Conservation (phyloP, 2,888 invertebrate genomes). For the Scrobipalpa costella region DNA sequence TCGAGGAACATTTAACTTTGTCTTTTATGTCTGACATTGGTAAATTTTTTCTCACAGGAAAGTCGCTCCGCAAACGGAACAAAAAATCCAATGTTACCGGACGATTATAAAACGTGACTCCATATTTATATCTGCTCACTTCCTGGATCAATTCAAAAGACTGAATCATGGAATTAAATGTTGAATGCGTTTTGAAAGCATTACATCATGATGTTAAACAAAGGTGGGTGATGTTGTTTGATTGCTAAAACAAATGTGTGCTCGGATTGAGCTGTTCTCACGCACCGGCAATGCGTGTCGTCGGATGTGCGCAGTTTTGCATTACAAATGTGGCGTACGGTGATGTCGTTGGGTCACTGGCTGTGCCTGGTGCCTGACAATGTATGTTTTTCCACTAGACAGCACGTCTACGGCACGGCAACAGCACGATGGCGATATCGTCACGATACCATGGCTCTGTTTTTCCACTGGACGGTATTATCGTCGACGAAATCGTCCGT, state of each 20-base stretch:
- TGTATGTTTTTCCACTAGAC: too few relatives aligned
- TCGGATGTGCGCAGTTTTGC: conserved; percentile 66
- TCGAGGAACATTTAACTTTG: conserved; percentile 51
- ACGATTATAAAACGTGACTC: conserved; percentile 35
- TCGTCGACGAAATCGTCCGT: too few relatives aligned
- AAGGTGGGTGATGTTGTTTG: conserved; percentile 23
- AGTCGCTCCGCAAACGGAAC: conserved; percentile 31
- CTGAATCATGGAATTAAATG: conserved; percentile 24
- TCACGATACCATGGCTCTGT: too few relatives aligned
- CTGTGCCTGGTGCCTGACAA: conserved; percentile 40
- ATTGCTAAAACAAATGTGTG: conserved; percentile 21
- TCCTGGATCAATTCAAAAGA: conserved; percentile 37
- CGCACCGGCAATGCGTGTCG: conserved; percentile 23
- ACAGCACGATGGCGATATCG: too few relatives aligned
- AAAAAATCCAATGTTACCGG: conserved; percentile 29
- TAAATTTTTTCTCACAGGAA: conserved; percentile 29
- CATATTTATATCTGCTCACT: conserved; percentile 35
- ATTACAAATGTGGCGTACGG: conserved; percentile 64
- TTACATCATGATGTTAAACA: conserved; percentile 24
- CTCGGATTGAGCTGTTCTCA: conserved; percentile 15
- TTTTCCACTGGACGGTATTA: too few relatives aligned
- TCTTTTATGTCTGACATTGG: conserved; percentile 34
- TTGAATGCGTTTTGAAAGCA: conserved; percentile 17
- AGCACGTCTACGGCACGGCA: too few relatives aligned
- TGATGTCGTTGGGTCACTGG: conserved; percentile 51